Conservation (phyloP, 1,140 invertebrate genomes). For the Drosophila hydei region DNA sequence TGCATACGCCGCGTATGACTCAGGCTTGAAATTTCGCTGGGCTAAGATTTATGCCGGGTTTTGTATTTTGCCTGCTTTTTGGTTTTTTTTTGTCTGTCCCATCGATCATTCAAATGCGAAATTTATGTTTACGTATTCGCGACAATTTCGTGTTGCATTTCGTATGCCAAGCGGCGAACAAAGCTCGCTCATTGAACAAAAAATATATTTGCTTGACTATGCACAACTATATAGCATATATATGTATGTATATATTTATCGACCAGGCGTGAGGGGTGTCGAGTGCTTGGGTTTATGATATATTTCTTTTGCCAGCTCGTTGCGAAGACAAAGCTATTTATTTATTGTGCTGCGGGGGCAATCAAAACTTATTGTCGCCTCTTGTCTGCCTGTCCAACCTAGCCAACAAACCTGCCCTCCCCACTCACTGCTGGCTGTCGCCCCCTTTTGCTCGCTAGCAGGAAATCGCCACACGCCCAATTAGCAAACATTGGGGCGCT, state of each 20-base stretch:
- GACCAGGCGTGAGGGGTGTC: neutral
- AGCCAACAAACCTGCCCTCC: neutral
- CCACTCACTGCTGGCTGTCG: neutral
- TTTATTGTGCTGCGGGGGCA: slow-evolving; percentile 61
- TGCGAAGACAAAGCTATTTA: slow-evolving; percentile 52
- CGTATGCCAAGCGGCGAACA: slow-evolving; percentile 26
- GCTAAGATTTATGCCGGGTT: slow-evolving; percentile 3
- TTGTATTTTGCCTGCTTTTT: neutral
- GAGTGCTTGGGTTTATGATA: slow-evolving; percentile 2
- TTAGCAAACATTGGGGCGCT: slow-evolving; percentile 69
- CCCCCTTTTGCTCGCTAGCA: slow-evolving; percentile 16
- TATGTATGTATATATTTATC: neutral
- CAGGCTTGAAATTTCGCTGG: slow-evolving; percentile 25
- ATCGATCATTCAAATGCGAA: slow-evolving; percentile 70
- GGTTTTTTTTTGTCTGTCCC: slow-evolving; percentile 16
- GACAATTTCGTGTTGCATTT: slow-evolving; percentile 39
- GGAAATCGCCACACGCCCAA: slow-evolving; percentile 80
- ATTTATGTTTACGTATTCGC: slow-evolving; percentile 44
- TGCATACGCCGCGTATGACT: slow-evolving; percentile 55
- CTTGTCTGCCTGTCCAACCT: slow-evolving; percentile 1
- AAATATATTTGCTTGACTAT: too few relatives aligned
- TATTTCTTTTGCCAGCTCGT: neutral
- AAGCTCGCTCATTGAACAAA: slow-evolving; percentile 20
- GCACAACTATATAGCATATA: too few relatives aligned
- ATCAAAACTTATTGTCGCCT: slow-evolving; percentile 78